A percentile compares a stretch with the other conserved stretches of the same genome.
These are phyloP conservation scores for Grammomys dolichurus DNA, from an alignment of 2,113 vertebrate species.

Conservation along the genomic window DNA sequence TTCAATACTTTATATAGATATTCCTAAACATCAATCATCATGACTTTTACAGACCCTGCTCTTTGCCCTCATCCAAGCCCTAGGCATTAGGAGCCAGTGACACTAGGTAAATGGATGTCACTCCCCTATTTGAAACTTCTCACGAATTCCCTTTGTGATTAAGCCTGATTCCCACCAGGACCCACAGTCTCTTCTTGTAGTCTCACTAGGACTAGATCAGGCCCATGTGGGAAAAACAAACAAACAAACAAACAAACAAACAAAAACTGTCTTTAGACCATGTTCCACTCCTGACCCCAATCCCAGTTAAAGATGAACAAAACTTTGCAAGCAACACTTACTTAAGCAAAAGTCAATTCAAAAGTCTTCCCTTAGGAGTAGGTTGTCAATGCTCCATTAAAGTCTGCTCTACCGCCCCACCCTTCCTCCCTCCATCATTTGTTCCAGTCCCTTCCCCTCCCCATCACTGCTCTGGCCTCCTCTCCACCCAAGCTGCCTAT, in stretches of 20 bases:
- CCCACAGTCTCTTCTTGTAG: neutral
- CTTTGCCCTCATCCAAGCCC: neutral
- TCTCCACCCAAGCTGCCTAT: neutral
- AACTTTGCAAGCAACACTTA: neutral
- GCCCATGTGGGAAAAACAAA: neutral
- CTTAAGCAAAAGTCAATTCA: neutral
- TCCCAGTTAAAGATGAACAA: neutral
- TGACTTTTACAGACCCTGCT: neutral
- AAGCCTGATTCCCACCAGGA: neutral
- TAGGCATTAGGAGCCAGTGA: neutral
- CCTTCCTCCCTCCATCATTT: neutral
- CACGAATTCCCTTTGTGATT: neutral
- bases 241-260: neutral
- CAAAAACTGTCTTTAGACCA: neutral
- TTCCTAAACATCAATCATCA: constrained; percentile 13
- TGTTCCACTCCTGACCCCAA: neutral
- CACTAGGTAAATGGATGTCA: neutral
- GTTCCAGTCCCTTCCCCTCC: too few species aligned
- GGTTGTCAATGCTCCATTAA: neutral
- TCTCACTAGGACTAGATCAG: neutral
- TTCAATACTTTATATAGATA: neutral
- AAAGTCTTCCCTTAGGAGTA: neutral
- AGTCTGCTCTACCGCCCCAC: neutral
- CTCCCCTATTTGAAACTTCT: neutral
- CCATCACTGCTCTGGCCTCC: neutral